Evolutionary conservation across 2,888 invertebrate species (phyloP).

Genomic region (Cheilosia vulpina): DNA sequence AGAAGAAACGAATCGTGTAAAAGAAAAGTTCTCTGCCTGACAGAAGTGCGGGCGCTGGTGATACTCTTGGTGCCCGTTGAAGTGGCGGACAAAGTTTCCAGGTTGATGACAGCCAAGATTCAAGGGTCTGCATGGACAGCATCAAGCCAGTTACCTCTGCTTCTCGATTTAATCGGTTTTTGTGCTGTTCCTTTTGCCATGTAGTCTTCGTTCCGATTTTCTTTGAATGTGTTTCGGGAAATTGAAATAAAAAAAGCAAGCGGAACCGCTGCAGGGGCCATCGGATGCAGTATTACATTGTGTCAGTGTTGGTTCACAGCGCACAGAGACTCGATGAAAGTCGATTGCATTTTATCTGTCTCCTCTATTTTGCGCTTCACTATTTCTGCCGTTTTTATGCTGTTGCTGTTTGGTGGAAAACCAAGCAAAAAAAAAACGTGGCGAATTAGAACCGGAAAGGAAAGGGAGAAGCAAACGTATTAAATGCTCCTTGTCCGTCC

Average conservation of each 20-base stretch:
- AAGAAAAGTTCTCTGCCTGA: constrained; percentile 42
- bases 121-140: constrained; percentile 46
- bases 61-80: constrained; percentile 1
- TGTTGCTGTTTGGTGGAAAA: constrained; percentile 4
- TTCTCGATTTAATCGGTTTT: constrained; percentile 19
- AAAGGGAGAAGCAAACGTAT: constrained; percentile 11
- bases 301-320: not conserved
- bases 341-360: constrained; percentile 49
- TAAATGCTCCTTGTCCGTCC: constrained; percentile 42
- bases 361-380: constrained; percentile 1
- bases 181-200: not conserved
- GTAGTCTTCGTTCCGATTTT: not conserved
- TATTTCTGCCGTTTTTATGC: constrained; percentile 21
- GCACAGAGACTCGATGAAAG: constrained; percentile 50
- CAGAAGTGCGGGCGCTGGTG: constrained; percentile 21
- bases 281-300: constrained; percentile 36
- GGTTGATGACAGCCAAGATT: constrained; percentile 46
- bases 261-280: constrained; percentile 44
- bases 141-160: not conserved
- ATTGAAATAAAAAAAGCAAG: constrained; percentile 42
- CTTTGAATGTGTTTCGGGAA: constrained; percentile 49
- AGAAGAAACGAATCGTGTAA: constrained; percentile 18
- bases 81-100: constrained; percentile 17
- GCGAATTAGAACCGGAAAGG: constrained; percentile 18
- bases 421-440: not conserved